A percentile compares a stretch with the other conserved stretches of the same genome.
phyloP scores from a whole-genome alignment of 2,113 vertebrate genomes.

The Mesitornis unicolor region DNA sequence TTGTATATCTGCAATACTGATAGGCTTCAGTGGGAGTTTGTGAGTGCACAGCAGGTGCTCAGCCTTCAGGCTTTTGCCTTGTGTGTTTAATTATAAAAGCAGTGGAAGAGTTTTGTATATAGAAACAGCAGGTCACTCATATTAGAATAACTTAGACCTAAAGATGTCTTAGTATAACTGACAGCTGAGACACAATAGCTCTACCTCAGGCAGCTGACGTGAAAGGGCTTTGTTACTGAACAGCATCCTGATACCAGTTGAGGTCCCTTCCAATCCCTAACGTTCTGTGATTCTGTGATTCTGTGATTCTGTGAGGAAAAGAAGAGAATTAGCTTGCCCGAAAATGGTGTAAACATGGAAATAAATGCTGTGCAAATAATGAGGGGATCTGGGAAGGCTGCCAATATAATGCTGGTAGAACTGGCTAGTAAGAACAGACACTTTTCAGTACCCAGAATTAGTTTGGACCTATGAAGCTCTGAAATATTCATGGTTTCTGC shows the following conservation, averaged over 20 bases:
- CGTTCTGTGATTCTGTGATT: too few species aligned
- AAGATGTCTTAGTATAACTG: slow-evolving; percentile 37
- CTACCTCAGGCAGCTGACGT: slow-evolving; percentile 1
- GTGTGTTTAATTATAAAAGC: slow-evolving; percentile 28
- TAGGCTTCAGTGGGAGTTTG: background rate
- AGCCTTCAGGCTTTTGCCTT: slow-evolving; percentile 17
- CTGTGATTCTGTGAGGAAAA: too few species aligned
- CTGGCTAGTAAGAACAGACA: background rate
- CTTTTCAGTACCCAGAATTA: background rate
- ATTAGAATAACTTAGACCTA: slow-evolving; percentile 17
- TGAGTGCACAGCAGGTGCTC: slow-evolving; percentile 11
- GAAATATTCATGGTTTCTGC: slow-evolving; percentile 39
- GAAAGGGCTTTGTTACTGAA: slow-evolving; percentile 35
- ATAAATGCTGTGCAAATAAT: slow-evolving; percentile 31
- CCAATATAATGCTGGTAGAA: background rate
- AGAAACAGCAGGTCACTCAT: slow-evolving; percentile 53
- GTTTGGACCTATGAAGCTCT: background rate
- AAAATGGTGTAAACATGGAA: slow-evolving; percentile 1
- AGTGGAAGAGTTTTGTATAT: slow-evolving; percentile 26
- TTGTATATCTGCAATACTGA: background rate
- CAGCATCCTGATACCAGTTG: background rate
- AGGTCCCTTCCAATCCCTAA: too few species aligned
- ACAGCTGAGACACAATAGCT: slow-evolving; percentile 20
- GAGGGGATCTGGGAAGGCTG: slow-evolving; percentile 17
- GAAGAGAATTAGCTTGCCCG: background rate